Evolutionary conservation across 2,888 invertebrate genomes (phyloP), one percentile per base, ranked within the genome.

Genomic region (Dasypogon diadema): DNA sequence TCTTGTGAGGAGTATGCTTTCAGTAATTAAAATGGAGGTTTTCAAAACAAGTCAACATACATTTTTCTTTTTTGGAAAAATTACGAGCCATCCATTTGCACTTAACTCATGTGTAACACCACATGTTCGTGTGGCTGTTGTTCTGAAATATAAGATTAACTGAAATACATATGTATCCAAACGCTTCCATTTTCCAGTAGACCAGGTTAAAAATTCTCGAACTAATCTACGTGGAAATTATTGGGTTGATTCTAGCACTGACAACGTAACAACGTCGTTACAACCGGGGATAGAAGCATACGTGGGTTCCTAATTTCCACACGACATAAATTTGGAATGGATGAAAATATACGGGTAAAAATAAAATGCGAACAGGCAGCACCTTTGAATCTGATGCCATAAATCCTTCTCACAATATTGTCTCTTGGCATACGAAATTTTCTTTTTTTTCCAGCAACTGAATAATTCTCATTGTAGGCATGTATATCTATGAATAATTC

Each of bases 401-500:
- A 74, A 74, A 60, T 74, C 60, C 60, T 74, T 63, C 58, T 58
- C 56, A 24, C 60, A 74, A 74, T 74, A 74, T 74, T 74, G 74
- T 74, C 74, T 74, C 74, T 26, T 74, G 74, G 74, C 74, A 74
- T 74, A 60, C 60, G 63, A 58, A 58, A 74, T 74, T 74, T 74
- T 74, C 54, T 54, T 55, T 26, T 42, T 54, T 42, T 74, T 54
- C 51, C 18, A 54, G 22, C 30, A 70, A 70, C 70, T 70, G 70
- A 70, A 70, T 70, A 70, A 70, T 70, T 70, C 70, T 22, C 51
- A 54, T 54, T 54, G 70, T 70, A 70, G 70, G 70, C 56, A 56
- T 56, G 56, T 74, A 55, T 58, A 55, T 74, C 74, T 74, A 74
- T 74, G 74, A 74, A 74, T 74, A 74, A 74, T 74, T 74, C 74